These are phyloP conservation scores for Ctenosaura bakeri DNA, from an alignment of 2,797 vertebrate species.

Conservation along the genomic window DNA sequence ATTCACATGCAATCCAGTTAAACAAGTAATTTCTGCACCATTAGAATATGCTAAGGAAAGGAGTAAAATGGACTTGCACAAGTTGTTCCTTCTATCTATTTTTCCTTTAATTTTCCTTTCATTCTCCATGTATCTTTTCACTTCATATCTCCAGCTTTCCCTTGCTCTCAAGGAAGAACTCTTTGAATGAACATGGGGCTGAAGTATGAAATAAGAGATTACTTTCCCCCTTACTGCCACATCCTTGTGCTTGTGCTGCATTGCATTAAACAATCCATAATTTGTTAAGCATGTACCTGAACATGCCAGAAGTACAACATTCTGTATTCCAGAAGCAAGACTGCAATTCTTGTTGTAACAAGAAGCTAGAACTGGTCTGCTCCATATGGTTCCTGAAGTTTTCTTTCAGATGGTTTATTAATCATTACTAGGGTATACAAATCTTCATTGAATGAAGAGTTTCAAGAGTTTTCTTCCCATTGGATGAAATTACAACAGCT, in stretches of 20 bases:
- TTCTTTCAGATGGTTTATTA: background rate
- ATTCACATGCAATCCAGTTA: background rate
- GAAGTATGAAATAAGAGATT: background rate
- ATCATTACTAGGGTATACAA: background rate
- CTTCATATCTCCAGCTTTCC: background rate
- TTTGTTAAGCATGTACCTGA: background rate
- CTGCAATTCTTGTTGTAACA: background rate
- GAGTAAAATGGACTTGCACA: background rate
- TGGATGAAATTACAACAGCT: too few species aligned
- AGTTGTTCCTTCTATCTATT: background rate
- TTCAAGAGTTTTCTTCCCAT: too few species aligned
- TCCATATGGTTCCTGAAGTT: background rate
- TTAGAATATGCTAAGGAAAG: background rate
- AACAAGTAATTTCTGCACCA: background rate
- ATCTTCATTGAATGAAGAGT: too few species aligned
- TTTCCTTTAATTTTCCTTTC: background rate
- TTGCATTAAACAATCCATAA: background rate
- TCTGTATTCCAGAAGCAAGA: background rate
- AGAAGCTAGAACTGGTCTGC: background rate
- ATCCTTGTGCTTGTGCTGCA: background rate
- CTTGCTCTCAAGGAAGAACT: background rate
- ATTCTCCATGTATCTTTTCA: background rate
- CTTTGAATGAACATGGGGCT: background rate
- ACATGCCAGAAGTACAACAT: background rate
- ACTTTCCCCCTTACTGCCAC: background rate